Evolutionary conservation across 2,797 vertebrate species (phyloP).

Genomic region (Masticophis lateralis): DNA sequence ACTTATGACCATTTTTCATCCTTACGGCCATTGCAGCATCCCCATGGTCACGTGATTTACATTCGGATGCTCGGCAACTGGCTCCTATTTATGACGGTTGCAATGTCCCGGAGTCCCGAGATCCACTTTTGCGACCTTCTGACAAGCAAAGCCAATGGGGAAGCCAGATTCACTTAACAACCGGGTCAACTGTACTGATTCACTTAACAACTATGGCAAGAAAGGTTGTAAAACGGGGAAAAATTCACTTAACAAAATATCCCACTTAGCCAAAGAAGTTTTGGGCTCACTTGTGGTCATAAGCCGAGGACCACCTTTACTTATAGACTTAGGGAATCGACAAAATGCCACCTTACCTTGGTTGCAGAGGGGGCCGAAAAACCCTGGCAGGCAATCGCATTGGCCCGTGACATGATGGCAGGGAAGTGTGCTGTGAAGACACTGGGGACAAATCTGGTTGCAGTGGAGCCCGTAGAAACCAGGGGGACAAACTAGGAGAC

Average conservation of each 20-base stretch:
- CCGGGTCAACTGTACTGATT: too few relatives aligned
- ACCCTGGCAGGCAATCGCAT: constrained; percentile 93
- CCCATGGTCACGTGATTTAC: too few relatives aligned
- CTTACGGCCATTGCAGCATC: too few relatives aligned
- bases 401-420: constrained; percentile 91
- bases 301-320: background rate
- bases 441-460: constrained; percentile 89
- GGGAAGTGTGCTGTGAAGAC: constrained; percentile 89
- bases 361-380: constrained; percentile 90
- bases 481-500: constrained; percentile 83
- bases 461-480: constrained; percentile 93
- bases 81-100: too few relatives aligned
- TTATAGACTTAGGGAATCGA: background rate
- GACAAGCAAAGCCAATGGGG: background rate
- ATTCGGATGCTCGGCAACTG: too few relatives aligned
- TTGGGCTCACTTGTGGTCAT: background rate
- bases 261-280: background rate
- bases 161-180: background rate
- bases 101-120: too few relatives aligned
- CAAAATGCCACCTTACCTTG: constrained; percentile 79
- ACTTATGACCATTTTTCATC: too few relatives aligned
- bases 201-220: background rate
- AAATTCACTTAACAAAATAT: background rate
- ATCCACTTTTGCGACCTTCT: background rate
- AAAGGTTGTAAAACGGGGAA: background rate